phyloP scores from a whole-genome alignment of 2,888 invertebrate genomes.

The Orchesella flavescens region DNA sequence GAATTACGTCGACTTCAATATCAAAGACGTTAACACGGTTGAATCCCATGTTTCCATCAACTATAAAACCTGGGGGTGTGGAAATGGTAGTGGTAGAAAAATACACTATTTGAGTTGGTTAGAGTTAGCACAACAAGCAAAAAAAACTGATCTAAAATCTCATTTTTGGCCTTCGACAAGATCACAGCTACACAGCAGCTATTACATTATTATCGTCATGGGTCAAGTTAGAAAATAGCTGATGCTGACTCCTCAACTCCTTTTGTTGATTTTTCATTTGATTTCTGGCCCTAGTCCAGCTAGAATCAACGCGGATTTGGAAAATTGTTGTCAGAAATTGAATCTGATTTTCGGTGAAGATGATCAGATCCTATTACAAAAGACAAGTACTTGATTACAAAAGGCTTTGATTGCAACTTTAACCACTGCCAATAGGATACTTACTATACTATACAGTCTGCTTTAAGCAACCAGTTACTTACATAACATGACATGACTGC shows the following conservation, averaged over 20 bases:
- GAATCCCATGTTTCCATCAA: too few species aligned
- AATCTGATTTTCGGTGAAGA: conserved; percentile 51
- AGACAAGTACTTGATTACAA: conserved; percentile 50
- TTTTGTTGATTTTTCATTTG: conserved; percentile 36
- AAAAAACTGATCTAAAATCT: not conserved
- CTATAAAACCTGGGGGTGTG: too few species aligned
- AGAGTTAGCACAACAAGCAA: not conserved
- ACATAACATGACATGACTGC: too few species aligned
- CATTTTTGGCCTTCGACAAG: not conserved
- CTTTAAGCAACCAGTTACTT: too few species aligned
- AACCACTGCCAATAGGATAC: not conserved
- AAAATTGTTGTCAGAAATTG: conserved; percentile 46
- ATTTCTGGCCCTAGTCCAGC: conserved; percentile 48
- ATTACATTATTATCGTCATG: conserved; percentile 36
- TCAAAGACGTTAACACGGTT: too few species aligned
- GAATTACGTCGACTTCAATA: too few species aligned
- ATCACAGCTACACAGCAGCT: not conserved
- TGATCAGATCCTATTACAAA: conserved; percentile 35
- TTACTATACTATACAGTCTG: too few species aligned
- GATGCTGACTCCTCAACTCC: conserved; percentile 10
- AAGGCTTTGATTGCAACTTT: conserved; percentile 41
- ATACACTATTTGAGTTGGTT: too few species aligned
- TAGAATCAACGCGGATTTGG: conserved; percentile 32
- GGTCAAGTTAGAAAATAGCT: conserved; percentile 54
- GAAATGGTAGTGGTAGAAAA: too few species aligned